phyloP scores from a whole-genome alignment of 92 coral and sea anemone genomes.

The Zoanthus sansibaricus region DNA sequence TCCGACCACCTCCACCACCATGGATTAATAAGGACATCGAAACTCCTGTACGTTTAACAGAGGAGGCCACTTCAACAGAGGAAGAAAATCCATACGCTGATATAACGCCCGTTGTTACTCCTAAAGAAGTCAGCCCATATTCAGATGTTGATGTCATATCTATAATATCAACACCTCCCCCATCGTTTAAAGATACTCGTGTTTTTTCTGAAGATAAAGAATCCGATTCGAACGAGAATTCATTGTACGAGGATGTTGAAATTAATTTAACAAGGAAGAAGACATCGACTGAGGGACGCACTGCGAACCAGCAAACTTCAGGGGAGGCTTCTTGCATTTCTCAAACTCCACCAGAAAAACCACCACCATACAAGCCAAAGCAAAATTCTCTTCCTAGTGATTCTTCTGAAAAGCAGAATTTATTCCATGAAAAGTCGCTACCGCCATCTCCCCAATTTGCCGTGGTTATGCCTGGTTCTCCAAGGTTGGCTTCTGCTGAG shows the following conservation, averaged over 20 bases:
- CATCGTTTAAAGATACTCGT: slow-evolving; percentile 28
- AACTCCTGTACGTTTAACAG: neutral
- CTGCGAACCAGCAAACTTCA: neutral
- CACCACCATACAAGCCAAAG: slow-evolving; percentile 58
- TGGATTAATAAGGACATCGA: neutral
- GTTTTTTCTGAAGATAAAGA: neutral
- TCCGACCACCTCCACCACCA: slow-evolving; percentile 65
- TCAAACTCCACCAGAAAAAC: slow-evolving; percentile 52
- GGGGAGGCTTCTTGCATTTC: neutral
- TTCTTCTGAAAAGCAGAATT: neutral
- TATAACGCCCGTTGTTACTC: slow-evolving; percentile 1
- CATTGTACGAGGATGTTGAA: slow-evolving; percentile 31
- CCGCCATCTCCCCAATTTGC: slow-evolving; percentile 50
- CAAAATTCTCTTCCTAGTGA: neutral
- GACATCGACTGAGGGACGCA: neutral
- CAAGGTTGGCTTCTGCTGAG: slow-evolving; percentile 56
- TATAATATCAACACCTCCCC: slow-evolving; percentile 33
- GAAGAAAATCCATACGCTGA: slow-evolving; percentile 56
- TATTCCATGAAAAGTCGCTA: slow-evolving; percentile 3
- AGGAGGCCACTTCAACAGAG: neutral
- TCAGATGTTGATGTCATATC: slow-evolving; percentile 35
- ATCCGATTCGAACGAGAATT: neutral
- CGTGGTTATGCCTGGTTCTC: slow-evolving; percentile 59
- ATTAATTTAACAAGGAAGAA: neutral
- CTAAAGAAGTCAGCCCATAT: slow-evolving; percentile 21